A percentile compares a stretch with the other conserved stretches of the same genome.
Evolutionary conservation across 2,113 vertebrate genomes (phyloP).

Genomic region (Phylloscopus trochilus): DNA sequence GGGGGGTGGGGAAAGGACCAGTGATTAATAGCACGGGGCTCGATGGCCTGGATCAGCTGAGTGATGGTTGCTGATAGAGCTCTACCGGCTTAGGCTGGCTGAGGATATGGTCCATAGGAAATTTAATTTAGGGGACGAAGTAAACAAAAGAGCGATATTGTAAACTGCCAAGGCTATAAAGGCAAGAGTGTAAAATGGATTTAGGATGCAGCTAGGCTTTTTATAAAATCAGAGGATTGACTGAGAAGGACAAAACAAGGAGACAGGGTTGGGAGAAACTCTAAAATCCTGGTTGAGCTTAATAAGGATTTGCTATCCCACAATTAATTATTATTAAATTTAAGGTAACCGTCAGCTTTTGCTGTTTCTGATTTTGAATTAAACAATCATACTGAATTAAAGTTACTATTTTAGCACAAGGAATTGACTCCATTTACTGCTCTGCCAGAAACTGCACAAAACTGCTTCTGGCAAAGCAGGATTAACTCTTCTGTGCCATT

Average conservation of each 20-base stretch:
- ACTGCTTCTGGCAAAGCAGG: neutral
- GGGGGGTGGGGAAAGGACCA: neutral
- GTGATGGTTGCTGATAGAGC: neutral
- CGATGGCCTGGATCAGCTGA: neutral
- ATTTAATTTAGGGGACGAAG: neutral
- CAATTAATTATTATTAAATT: neutral
- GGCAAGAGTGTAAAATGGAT: constrained; percentile 1
- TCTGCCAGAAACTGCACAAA: neutral
- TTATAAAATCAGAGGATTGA: neutral
- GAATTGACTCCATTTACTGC: neutral
- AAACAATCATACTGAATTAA: neutral
- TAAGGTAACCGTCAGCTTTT: neutral
- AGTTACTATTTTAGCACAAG: neutral
- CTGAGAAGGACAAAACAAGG: constrained; percentile 19
- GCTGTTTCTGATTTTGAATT: neutral
- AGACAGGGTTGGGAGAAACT: neutral
- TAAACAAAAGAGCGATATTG: neutral
- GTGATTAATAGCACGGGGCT: neutral
- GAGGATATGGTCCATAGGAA: neutral
- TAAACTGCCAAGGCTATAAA: constrained; percentile 18
- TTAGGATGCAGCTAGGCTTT: constrained; percentile 14
- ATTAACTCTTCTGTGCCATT: neutral
- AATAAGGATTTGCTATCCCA: neutral
- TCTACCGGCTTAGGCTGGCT: neutral
- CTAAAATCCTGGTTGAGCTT: neutral